Base-by-base conservation (phyloP, 2,888 invertebrate genomes). In the Quadroppia sp. region DNA sequence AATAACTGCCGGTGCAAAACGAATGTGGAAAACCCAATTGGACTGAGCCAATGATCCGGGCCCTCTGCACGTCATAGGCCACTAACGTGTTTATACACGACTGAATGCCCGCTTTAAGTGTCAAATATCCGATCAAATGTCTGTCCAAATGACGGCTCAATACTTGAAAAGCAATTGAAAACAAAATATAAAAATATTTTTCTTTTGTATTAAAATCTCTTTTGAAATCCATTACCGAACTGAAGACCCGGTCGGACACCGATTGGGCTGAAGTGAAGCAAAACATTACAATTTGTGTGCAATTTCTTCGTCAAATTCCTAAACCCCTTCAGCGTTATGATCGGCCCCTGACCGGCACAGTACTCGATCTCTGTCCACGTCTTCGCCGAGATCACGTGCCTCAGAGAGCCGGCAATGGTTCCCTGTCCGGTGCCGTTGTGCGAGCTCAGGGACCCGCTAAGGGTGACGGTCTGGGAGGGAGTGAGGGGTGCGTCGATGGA, bases 401-500 rank as follows among this genome's bases (percentile, higher is more conserved):
- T 86, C 79, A 90, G 89, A 7, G 90, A 87, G 20, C 91, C 82
- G 78, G 89, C 88, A 71, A 95, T 86, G n/a, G 89, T 88, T 0
- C 92, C 90, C 25, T 78, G 77, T 1, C 93, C 93, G 76, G 88
- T 90, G 23, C 96, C 95, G 85, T 96, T 96, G 78, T 92, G 90
- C 1, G 92, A 79, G 4, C 78, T 77, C 13, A 84, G 75, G 53
- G 78, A 79, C 1, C 83, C 84, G 13, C 90, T 89, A 79, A 97
- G 84, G 0, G 89, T 89, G 78, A 91, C 87, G 0, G 93, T 94
- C 80, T 97, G 92, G 79, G 89, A 88, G 71, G 89, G 83, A 0
- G 94, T 94, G 30, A 97, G 84, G 0, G 96, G 96, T 64, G 93
- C 91, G 82, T 97, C 95, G 67, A 97, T 91, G 0, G 94, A 94